Conservation (phyloP, 2,888 invertebrate species). For the Epirrhoe tristata region DNA sequence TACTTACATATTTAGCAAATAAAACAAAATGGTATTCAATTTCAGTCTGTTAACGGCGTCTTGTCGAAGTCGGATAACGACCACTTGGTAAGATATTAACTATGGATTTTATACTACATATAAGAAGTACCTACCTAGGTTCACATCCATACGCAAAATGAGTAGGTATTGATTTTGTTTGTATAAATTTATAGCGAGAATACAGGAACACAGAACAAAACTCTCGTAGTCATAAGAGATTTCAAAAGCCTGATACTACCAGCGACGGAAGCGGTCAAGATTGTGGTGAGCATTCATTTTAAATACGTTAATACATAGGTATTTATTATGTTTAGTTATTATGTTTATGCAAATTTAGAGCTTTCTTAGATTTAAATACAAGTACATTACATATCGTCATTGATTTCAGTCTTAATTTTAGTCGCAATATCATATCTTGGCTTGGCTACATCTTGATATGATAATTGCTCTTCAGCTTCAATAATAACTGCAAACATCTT, state of each 20-base stretch:
- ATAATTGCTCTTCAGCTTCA: conserved; percentile 72
- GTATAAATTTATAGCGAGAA: conserved; percentile 13
- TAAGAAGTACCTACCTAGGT: no score
- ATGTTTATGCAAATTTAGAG: neutral
- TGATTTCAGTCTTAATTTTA: conserved; percentile 69
- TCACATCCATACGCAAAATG: no score
- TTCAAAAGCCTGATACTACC: conserved; percentile 4
- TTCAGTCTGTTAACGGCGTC: conserved; percentile 59
- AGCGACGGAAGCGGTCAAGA: conserved; percentile 6
- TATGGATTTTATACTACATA: no score
- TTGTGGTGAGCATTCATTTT: conserved; percentile 21
- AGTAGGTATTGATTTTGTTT: neutral
- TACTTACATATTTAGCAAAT: neutral
- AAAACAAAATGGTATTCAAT: conserved; percentile 6
- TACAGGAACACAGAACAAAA: conserved; percentile 3
- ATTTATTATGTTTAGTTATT: no score
- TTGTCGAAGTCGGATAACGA: conserved; percentile 40
- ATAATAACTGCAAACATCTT: conserved; percentile 78
- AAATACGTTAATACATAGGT: no score
- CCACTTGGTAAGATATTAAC: conserved; percentile 30
- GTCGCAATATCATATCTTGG: conserved; percentile 49
- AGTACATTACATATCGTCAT: conserved; percentile 43
- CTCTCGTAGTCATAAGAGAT: conserved; percentile 16
- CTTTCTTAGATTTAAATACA: neutral
- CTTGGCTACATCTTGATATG: conserved; percentile 50